Evolutionary conservation across 2,797 vertebrate species (phyloP).

Genomic region (Periparus ater): DNA sequence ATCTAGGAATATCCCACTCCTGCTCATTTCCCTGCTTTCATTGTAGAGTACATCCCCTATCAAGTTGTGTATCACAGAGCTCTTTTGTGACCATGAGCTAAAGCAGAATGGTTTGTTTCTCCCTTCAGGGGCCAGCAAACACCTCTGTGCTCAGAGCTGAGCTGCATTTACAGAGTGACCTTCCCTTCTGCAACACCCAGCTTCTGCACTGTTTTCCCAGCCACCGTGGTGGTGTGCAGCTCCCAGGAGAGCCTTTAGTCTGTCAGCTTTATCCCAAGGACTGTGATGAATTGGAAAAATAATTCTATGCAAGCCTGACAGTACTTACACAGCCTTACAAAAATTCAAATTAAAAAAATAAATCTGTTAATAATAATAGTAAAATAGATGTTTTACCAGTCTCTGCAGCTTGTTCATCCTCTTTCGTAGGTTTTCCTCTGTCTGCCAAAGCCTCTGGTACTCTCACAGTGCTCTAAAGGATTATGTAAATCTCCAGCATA

Average conservation of each 20-base stretch:
- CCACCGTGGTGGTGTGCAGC: neutral
- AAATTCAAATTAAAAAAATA: neutral
- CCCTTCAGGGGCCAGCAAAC: neutral
- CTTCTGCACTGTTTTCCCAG: neutral
- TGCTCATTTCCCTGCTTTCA: neutral
- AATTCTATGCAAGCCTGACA: neutral
- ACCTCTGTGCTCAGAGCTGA: neutral
- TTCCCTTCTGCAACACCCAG: fast-evolving
- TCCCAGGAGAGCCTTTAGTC: neutral
- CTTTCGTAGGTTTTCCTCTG: neutral
- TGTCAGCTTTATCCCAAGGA: neutral
- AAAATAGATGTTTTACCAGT: constrained; percentile 33
- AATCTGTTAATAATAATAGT: neutral
- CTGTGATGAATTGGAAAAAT: neutral
- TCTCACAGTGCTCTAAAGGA: constrained; percentile 15
- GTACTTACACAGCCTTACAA: neutral
- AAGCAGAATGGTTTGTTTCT: neutral
- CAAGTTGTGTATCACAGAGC: neutral
- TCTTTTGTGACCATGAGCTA: neutral
- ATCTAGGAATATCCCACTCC: neutral
- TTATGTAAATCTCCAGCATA: constrained; percentile 37
- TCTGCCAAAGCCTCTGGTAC: neutral
- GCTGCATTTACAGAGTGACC: neutral
- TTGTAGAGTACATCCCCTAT: neutral
- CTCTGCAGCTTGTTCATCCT: constrained; percentile 56